Evolutionary conservation across 2,113 vertebrate genomes (phyloP).

Genomic region (Lophochroa leadbeateri): DNA sequence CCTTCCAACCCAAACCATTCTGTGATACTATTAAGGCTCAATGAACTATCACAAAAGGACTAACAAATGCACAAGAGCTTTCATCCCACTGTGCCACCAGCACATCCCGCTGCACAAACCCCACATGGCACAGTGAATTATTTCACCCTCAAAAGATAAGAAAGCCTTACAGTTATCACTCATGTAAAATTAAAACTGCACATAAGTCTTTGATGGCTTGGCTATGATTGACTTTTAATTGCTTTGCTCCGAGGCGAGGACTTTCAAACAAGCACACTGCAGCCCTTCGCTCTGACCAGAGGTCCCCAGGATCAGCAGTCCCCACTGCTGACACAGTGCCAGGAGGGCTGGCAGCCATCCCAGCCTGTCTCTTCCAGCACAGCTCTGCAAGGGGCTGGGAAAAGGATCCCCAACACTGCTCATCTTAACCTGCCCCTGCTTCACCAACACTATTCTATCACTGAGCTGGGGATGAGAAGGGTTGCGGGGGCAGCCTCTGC

Average conservation of each 20-base stretch:
- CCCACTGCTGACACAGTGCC: not conserved
- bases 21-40: not conserved
- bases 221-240: not conserved
- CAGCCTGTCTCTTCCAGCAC: no score
- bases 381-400: not conserved
- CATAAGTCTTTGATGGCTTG: not conserved
- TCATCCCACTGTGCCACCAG: not conserved
- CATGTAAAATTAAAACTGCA: not conserved
- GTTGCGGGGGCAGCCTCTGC: fast-evolving
- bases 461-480: not conserved
- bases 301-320: fast-evolving
- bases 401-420: not conserved
- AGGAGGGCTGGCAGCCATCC: not conserved
- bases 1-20: not conserved
- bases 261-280: not conserved
- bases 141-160: not conserved
- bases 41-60: not conserved
- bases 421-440: not conserved
- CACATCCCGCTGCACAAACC: fast-evolving
- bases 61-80: not conserved
- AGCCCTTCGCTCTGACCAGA: not conserved
- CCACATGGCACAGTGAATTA: fast-evolving
- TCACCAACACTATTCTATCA: fast-evolving
- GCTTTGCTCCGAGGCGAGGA: not conserved
- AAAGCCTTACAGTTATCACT: not conserved